Evolutionary conservation across 2,113 vertebrate species (phyloP).

Genomic region (Saguinus imperator): DNA sequence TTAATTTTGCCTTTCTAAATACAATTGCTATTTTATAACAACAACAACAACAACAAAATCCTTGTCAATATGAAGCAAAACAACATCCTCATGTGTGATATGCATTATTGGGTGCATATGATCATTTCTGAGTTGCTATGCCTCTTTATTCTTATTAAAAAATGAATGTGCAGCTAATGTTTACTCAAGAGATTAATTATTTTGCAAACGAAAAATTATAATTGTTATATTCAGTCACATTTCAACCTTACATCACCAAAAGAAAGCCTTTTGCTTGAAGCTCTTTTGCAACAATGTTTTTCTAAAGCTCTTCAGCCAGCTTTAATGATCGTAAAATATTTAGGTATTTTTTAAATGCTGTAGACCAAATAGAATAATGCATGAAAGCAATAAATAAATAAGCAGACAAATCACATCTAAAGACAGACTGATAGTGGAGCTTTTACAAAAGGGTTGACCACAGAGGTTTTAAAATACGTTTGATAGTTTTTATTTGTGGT

Average conservation of each 20-base stretch:
- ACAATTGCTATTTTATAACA: neutral
- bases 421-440: constrained; percentile 40
- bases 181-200: constrained; percentile 63
- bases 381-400: constrained; percentile 78
- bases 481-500: constrained; percentile 71
- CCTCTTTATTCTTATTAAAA: constrained; percentile 46
- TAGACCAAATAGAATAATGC: constrained; percentile 72
- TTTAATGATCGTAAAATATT: constrained; percentile 76
- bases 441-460: constrained; percentile 62
- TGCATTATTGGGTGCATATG: neutral
- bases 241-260: constrained; percentile 58
- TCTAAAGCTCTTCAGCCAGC: constrained; percentile 40
- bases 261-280: constrained; percentile 45
- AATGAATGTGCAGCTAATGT: constrained; percentile 25
- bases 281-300: constrained; percentile 44
- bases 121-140: constrained; percentile 59
- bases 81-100: neutral
- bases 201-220: constrained; percentile 45
- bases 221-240: constrained; percentile 4
- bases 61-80: constrained; percentile 39
- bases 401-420: constrained; percentile 71
- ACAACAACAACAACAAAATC: too few relatives aligned
- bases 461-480: constrained; percentile 61
- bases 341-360: constrained; percentile 72
- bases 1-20: constrained; percentile 9